These are phyloP conservation scores for Silurus glanis DNA, from an alignment of 2,113 vertebrate genomes.

Conservation along the genomic window DNA sequence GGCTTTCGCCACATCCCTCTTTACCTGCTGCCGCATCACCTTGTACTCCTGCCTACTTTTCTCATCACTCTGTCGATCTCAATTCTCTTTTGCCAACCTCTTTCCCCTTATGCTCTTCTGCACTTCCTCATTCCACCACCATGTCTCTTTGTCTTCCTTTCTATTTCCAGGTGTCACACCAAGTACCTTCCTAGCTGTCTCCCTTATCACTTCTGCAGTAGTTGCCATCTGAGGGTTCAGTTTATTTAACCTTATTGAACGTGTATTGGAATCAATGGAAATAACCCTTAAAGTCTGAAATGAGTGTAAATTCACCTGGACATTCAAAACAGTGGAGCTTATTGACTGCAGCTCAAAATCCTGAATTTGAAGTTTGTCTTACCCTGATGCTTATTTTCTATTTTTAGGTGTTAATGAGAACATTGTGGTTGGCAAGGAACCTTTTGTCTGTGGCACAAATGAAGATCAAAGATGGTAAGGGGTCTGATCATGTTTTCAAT, in stretches of 20 bases:
- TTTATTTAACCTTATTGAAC: not conserved
- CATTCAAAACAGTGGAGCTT: not conserved
- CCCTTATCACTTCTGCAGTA: not conserved
- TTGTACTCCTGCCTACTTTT: too few species aligned
- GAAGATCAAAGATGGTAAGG: conserved; percentile 67
- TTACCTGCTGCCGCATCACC: too few species aligned
- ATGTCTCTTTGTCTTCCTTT: too few species aligned
- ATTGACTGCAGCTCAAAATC: not conserved
- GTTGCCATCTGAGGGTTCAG: not conserved
- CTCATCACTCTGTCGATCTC: too few species aligned
- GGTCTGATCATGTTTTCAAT: not conserved
- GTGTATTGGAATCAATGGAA: not conserved
- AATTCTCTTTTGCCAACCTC: too few species aligned
- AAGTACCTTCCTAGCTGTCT: too few species aligned
- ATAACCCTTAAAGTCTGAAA: not conserved
- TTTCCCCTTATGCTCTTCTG: too few species aligned
- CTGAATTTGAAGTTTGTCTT: not conserved
- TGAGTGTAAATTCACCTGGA: not conserved
- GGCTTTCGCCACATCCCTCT: too few species aligned
- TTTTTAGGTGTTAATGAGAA: conserved; percentile 69
- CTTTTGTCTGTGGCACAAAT: conserved; percentile 56
- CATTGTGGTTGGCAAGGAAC: conserved; percentile 63
- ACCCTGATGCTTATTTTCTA: conserved; percentile 5
- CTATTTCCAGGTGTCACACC: too few species aligned
- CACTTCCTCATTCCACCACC: too few species aligned